Percentiles rank a stretch among this genome's conserved stretches.
phyloP scores from a whole-genome alignment of 2,113 vertebrate genomes.

The Meles meles region DNA sequence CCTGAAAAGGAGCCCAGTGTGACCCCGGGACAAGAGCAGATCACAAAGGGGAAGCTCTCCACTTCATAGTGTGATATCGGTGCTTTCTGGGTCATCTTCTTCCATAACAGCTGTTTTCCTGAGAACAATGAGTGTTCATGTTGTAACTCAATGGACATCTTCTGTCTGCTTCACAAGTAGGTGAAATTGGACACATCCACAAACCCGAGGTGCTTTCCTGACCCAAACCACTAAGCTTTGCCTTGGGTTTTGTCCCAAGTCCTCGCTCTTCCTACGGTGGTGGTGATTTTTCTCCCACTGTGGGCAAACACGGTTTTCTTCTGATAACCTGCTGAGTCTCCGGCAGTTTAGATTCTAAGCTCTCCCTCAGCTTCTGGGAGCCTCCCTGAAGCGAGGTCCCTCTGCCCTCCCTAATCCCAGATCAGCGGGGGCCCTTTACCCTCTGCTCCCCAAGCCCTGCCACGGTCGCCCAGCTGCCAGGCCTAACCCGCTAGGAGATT shows the following conservation, averaged over 20 bases:
- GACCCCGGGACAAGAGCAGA: neutral
- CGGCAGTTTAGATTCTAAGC: too few species aligned
- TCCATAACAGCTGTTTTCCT: neutral
- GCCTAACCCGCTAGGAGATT: too few species aligned
- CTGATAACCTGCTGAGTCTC: neutral
- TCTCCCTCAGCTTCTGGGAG: neutral
- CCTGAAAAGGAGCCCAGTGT: accelerated
- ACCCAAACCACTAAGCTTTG: neutral
- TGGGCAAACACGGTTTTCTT: neutral
- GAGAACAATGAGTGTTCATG: neutral
- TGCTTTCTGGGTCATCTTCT: neutral
- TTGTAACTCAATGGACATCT: neutral
- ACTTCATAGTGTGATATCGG: too few species aligned
- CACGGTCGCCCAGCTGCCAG: neutral
- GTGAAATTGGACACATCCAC: neutral
- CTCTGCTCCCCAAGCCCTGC: accelerated
- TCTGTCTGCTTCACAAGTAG: accelerated
- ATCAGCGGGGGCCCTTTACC: neutral
- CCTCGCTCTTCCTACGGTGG: accelerated
- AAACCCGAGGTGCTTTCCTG: neutral
- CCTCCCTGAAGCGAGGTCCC: neutral
- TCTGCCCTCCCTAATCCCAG: too few species aligned
- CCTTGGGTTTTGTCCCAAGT: neutral
- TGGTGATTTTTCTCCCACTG: neutral
- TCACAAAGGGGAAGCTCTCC: neutral